Evolutionary conservation across 2,113 vertebrate species (phyloP).

Genomic region (pig (Sus scrofa)): DNA sequence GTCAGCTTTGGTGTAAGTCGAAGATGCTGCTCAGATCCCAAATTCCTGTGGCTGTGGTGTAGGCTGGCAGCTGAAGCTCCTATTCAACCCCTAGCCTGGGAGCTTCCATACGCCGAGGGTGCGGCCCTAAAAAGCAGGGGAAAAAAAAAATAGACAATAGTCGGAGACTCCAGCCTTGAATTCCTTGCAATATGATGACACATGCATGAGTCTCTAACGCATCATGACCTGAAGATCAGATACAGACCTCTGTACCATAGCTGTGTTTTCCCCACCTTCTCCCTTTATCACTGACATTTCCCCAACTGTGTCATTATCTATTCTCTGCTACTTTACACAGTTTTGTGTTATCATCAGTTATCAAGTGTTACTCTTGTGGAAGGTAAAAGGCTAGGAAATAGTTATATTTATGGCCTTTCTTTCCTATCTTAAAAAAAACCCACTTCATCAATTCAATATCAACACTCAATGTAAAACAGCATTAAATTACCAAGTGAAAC

Average conservation of each 20-base stretch:
- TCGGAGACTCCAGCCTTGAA: neutral
- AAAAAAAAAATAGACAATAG: no score
- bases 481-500: conserved; percentile 48
- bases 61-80: no score
- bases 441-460: neutral
- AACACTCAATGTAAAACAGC: conserved; percentile 55
- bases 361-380: neutral
- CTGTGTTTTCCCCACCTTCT: neutral
- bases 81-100: no score
- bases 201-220: neutral
- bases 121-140: no score
- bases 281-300: neutral
- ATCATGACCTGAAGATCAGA: neutral
- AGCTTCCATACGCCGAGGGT: no score
- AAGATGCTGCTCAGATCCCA: no score
- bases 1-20: no score
- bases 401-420: neutral
- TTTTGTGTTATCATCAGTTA: conserved; percentile 28
- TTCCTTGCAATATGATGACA: neutral
- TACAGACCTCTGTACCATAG: neutral
- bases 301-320: neutral
- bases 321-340: neutral
- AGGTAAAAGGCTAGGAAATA: neutral
- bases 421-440: neutral
- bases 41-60: no score